Evolutionary conservation across 2,797 vertebrate species (phyloP).

Genomic region (Pampus argenteus): DNA sequence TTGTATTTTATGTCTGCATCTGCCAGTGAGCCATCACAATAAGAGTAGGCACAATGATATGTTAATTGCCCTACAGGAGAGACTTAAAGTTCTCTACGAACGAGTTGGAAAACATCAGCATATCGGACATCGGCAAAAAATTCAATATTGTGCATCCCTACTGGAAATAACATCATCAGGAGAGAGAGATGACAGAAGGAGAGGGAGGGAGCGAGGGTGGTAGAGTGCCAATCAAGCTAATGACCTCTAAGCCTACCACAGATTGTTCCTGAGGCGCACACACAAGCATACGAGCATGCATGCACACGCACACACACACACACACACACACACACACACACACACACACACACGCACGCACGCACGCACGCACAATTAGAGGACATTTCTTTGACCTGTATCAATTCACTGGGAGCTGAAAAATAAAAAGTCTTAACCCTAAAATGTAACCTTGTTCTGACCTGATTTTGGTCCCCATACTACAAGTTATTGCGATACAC

Average conservation of each 20-base stretch:
- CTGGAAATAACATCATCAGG: slow-evolving; percentile 53
- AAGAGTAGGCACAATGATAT: too few relatives aligned
- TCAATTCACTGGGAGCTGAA: background rate
- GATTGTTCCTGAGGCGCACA: slow-evolving; percentile 69
- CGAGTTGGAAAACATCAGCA: too few relatives aligned
- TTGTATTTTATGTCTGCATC: too few relatives aligned
- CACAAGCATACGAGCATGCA: too few relatives aligned
- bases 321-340: slow-evolving; percentile 23
- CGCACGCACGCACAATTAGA: too few relatives aligned
- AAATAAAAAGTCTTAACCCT: background rate
- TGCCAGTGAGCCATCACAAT: too few relatives aligned
- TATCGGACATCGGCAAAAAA: too few relatives aligned
- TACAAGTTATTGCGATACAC: slow-evolving; percentile 27
- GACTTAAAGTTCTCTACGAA: too few relatives aligned
- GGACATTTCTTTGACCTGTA: slow-evolving; percentile 22
- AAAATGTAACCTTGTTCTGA: background rate
- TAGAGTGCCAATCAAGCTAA: slow-evolving; percentile 79
- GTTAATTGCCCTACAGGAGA: too few relatives aligned
- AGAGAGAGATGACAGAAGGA: slow-evolving; percentile 28
- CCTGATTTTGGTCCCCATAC: background rate
- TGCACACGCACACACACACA: slow-evolving; percentile 14
- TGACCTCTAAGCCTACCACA: slow-evolving; percentile 79
- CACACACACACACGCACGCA: slow-evolving; percentile 22
- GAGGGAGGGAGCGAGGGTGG: slow-evolving; percentile 17
- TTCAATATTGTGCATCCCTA: too few relatives aligned